Base-by-base conservation (phyloP, 2,888 invertebrate species). In the Aphodius sticticus region DNA sequence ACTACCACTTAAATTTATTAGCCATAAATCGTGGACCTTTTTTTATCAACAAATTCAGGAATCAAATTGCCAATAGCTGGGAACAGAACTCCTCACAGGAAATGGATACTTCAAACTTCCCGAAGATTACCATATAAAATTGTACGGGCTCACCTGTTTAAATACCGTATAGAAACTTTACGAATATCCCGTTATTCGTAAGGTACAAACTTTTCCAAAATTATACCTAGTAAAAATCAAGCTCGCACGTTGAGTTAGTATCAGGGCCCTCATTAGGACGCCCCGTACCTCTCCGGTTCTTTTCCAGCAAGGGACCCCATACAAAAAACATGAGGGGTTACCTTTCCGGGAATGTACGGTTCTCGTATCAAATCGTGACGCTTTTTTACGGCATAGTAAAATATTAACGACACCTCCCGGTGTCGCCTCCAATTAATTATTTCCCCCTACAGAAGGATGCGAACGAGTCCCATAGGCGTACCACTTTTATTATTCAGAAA, bases 391-490 rank as follows among this genome's bases (percentile, higher is more conserved):
- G 53, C 12, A 7, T 53, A 53, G 53, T 53, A 53, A 53, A 53
- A 53, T 53, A 53, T 53, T 53, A 53, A 53, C 53, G 53, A 53
- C 53, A 53, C 12, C 53, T 9, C 7, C 53, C 53, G 53, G 53
- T 53, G 53, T 53, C 53, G 53, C 53, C 53, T 53, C 53, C 53
- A 53, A 53, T 53, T 53, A 53, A 53, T 53, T 53, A 53, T 53
- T 53, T 53, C 12, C 53, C 53, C 53, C 12, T 12, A 5, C 12
- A 53, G 53, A 12, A 53, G 12, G 9, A 53, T 12, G 53, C 4
- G 12, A 53, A 5, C 3, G 53, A 53, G 53, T 53, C 53, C 53
- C 53, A 53, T 53, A 53, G 53, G 53, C 53, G 53, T 0, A 53
- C 53, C 53, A 12, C 12, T 53, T 53, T 53, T 53, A 53, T 53